Evolutionary conservation across 2,797 vertebrate genomes (phyloP).

Genomic region (Tachyglossus aculeatus): DNA sequence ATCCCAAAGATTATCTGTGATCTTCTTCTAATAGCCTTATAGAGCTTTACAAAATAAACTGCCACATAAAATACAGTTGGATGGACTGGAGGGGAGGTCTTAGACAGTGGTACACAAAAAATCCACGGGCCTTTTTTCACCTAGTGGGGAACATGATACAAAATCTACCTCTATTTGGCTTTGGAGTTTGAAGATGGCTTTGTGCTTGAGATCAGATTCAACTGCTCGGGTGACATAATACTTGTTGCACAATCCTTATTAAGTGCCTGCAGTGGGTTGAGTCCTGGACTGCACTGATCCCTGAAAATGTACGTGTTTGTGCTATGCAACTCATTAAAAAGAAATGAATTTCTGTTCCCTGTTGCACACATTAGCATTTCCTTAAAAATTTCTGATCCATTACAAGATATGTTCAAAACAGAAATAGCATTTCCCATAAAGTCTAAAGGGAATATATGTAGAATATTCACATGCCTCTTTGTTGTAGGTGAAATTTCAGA

Average conservation of each 20-base stretch:
- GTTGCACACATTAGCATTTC: neutral
- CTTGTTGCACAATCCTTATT: conserved; percentile 11
- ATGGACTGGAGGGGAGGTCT: neutral
- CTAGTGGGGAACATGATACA: neutral
- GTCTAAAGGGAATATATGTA: too few species aligned
- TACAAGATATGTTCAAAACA: neutral
- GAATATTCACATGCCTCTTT: too few species aligned
- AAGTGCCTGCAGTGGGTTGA: neutral
- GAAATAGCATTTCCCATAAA: too few species aligned
- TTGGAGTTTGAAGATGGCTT: neutral
- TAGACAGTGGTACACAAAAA: neutral
- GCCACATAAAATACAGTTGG: too few species aligned
- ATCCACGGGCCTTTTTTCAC: neutral
- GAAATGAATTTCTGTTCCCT: neutral
- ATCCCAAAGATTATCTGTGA: neutral
- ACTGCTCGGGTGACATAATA: conserved; percentile 1
- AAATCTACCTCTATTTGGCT: neutral
- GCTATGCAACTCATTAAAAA: neutral
- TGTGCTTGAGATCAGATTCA: neutral
- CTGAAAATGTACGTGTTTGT: conserved; percentile 23
- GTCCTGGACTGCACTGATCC: neutral
- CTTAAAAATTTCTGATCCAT: neutral
- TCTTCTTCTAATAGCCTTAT: neutral
- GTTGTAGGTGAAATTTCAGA: too few species aligned
- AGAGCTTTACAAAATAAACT: neutral